These are phyloP conservation scores for Synergus umbraculus DNA, from an alignment of 2,888 invertebrate genomes.

Conservation along the genomic window DNA sequence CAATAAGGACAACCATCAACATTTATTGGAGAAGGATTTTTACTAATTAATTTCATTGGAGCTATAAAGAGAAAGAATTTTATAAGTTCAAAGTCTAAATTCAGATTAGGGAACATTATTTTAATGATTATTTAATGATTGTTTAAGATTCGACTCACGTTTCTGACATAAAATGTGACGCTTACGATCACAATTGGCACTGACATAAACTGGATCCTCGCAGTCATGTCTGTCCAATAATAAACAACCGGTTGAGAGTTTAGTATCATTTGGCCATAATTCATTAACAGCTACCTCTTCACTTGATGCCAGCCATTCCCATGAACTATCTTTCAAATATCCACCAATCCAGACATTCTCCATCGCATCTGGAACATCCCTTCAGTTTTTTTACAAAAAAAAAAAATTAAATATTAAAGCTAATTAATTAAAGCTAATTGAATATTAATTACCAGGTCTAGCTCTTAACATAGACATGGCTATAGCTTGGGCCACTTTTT, in stretches of 20 bases:
- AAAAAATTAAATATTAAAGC: not conserved
- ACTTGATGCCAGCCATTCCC: slow-evolving; percentile 61
- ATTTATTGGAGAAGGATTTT: slow-evolving; percentile 43
- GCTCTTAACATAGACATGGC: slow-evolving; percentile 56
- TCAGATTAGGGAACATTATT: not conserved
- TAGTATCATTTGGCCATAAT: slow-evolving; percentile 51
- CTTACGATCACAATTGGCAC: slow-evolving; percentile 55
- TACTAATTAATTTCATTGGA: slow-evolving; percentile 38
- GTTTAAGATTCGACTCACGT: slow-evolving; percentile 49
- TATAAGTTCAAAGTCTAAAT: not conserved
- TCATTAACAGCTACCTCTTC: slow-evolving; percentile 50
- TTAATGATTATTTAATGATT: not conserved
- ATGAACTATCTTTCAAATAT: slow-evolving; percentile 51
- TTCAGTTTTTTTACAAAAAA: not conserved
- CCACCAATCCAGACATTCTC: slow-evolving; percentile 65
- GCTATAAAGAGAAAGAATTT: slow-evolving; percentile 47
- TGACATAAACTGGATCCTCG: slow-evolving; percentile 54
- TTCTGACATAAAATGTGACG: slow-evolving; percentile 60
- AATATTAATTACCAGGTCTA: slow-evolving; percentile 54
- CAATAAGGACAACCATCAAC: slow-evolving; percentile 54
- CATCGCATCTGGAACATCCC: slow-evolving; percentile 51
- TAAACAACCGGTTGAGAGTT: slow-evolving; percentile 53
- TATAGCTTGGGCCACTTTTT: slow-evolving; percentile 51
- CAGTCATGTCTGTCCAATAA: slow-evolving; percentile 60
- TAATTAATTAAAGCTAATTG: not conserved